Evolutionary conservation across 2,888 invertebrate species (phyloP), one percentile per base, ranked within the genome.

Genomic region (Cephus nigrinus): DNA sequence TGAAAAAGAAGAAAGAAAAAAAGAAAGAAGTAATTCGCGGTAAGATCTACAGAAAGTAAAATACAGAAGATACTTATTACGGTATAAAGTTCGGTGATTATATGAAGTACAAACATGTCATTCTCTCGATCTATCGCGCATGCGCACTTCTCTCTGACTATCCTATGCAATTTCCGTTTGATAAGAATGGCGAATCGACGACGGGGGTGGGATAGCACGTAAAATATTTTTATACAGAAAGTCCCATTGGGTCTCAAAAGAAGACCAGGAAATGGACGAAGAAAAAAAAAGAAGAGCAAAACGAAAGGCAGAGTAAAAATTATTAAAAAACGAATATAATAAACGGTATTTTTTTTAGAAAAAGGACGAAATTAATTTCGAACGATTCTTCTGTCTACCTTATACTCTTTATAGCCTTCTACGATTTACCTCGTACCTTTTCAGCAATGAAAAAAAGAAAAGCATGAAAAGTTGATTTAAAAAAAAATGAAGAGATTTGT

Each of bases 81-180:
- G 88, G 86, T 90, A 91, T 80, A 86, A 88, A 88, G 82, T 86
- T 86, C 85, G 86, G 80, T 86, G 88, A 88, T 88, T 90, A 90
- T 86, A 90, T 88, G 86, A 89, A 90, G 88, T 89, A 91, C 88
- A 89, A 90, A 90, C 88, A 86, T 87, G 87, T 88, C 85, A 85
- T 83, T 84, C 85, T 88, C 15, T n/a, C 32, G 11, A 31, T 71
- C 30, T 33, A 11, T 71, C 55, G 55, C 23, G 55, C 55, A 23
- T 55, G 55, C 23, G 23, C 55, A 23, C 77, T 23, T 55, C 23
- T 40, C 23, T 55, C 55, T 55, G 23, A 55, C 55, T 72, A 72
- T 72, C 84, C 88, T 89, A 89, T 84, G 84, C 86, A 87, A 55
- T 88, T 85, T 87, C 86, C 88, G 89, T 86, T 85, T 87, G 83